Evolutionary conservation across 2,888 invertebrate genomes (phyloP).

Genomic region (Abrostola tripartita): DNA sequence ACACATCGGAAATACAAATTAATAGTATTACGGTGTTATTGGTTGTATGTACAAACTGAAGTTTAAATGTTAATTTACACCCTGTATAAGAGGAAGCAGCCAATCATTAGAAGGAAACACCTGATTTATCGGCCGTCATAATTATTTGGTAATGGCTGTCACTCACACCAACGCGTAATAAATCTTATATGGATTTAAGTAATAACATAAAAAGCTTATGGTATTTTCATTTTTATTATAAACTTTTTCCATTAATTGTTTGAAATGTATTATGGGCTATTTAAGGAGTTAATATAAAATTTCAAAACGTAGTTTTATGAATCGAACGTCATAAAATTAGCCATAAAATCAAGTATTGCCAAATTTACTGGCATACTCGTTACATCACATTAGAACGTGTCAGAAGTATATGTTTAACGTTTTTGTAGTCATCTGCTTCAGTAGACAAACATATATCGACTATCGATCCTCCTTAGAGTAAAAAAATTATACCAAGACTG

Average conservation of each 20-base stretch:
- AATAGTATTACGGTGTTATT: constrained; percentile 14
- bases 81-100: constrained; percentile 59
- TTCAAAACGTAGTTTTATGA: not conserved
- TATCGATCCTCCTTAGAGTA: too few species aligned
- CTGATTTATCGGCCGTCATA: constrained; percentile 35
- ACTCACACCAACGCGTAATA: constrained; percentile 48
- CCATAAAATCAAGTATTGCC: too few species aligned
- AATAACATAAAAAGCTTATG: constrained; percentile 26
- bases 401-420: too few species aligned
- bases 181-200: constrained; percentile 29
- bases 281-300: not conserved
- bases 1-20: constrained; percentile 31
- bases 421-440: too few species aligned
- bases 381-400: too few species aligned
- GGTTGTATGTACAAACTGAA: constrained; percentile 10
- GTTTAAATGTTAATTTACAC: constrained; percentile 56
- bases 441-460: too few species aligned
- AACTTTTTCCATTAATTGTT: constrained; percentile 9
- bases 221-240: constrained; percentile 11
- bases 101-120: constrained; percentile 51
- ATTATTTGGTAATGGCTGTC: constrained; percentile 41
- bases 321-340: not conserved
- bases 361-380: too few species aligned
- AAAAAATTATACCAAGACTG: too few species aligned
- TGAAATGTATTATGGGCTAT: not conserved